phyloP scores from a whole-genome alignment of 2,888 invertebrate species.

The Parthenolecanium corni region DNA sequence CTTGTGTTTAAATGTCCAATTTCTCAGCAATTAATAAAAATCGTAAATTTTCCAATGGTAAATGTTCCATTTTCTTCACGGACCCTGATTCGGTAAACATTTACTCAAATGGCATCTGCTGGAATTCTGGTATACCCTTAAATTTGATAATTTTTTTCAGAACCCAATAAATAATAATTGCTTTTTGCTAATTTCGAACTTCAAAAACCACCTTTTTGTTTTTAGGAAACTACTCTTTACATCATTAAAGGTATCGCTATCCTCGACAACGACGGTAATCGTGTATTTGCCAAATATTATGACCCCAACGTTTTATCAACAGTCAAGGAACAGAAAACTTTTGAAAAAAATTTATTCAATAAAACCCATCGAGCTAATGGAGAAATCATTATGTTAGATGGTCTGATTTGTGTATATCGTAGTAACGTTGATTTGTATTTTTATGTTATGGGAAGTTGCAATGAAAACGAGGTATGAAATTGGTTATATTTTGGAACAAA shows the following conservation, averaged over 20 bases:
- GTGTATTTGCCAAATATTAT: constrained; percentile 93
- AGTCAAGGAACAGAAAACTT: constrained; percentile 87
- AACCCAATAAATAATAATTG: too few species aligned
- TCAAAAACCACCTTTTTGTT: too few species aligned
- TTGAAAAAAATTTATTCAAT: constrained; percentile 93
- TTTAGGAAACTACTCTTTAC: constrained; percentile 79
- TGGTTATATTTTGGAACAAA: too few species aligned
- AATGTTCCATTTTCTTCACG: too few species aligned
- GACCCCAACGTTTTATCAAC: constrained; percentile 80
- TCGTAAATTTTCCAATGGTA: too few species aligned
- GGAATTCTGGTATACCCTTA: too few species aligned
- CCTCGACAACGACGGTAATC: constrained; percentile 92
- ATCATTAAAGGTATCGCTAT: constrained; percentile 94
- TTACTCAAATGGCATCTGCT: too few species aligned
- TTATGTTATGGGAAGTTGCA: constrained; percentile 94
- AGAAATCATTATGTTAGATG: constrained; percentile 97
- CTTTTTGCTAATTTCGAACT: too few species aligned
- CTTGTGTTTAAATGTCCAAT: too few species aligned
- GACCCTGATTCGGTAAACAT: too few species aligned
- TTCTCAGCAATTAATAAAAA: too few species aligned
- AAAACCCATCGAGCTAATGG: constrained; percentile 96
- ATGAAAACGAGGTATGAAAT: constrained; percentile 99
- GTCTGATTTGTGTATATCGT: constrained; percentile 91
- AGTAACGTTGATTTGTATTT: constrained; percentile 97
- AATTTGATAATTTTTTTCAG: background rate